phyloP scores from a whole-genome alignment of 2,113 vertebrate species.

The Raja brachyura region DNA sequence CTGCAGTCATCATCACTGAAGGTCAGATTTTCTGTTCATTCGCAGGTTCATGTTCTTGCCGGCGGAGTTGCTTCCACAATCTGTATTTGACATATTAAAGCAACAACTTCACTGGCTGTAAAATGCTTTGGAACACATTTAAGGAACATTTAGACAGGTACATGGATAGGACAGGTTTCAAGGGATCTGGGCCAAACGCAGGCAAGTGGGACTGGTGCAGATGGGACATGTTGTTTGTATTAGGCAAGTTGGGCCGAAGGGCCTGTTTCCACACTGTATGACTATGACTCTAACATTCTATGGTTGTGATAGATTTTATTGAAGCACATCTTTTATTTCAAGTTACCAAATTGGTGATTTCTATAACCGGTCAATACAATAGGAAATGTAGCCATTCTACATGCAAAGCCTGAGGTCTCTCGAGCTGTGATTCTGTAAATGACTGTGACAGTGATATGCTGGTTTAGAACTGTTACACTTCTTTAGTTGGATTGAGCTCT shows the following conservation, averaged over 20 bases:
- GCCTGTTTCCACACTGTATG: too few relatives aligned
- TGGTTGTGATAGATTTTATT: background rate
- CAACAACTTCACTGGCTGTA: background rate
- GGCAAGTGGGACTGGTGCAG: too few relatives aligned
- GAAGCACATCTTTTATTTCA: background rate
- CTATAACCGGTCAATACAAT: background rate
- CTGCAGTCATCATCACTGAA: background rate
- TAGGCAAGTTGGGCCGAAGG: too few relatives aligned
- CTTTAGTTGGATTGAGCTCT: background rate
- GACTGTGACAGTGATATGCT: background rate
- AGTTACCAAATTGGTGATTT: background rate
- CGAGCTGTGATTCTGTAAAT: background rate
- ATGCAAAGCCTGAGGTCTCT: too few relatives aligned
- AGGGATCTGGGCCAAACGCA: too few relatives aligned
- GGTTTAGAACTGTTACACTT: background rate
- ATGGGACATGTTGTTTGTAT: too few relatives aligned
- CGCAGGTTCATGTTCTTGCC: background rate
- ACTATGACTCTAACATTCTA: background rate
- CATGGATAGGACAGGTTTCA: too few relatives aligned
- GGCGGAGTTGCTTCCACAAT: background rate
- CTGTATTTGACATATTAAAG: background rate
- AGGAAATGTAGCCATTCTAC: background rate
- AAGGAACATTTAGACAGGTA: too few relatives aligned
- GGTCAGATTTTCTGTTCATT: background rate
- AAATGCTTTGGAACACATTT: background rate